Conservation (phyloP, 2,113 vertebrate species). For the Malaclemys terrapin region DNA sequence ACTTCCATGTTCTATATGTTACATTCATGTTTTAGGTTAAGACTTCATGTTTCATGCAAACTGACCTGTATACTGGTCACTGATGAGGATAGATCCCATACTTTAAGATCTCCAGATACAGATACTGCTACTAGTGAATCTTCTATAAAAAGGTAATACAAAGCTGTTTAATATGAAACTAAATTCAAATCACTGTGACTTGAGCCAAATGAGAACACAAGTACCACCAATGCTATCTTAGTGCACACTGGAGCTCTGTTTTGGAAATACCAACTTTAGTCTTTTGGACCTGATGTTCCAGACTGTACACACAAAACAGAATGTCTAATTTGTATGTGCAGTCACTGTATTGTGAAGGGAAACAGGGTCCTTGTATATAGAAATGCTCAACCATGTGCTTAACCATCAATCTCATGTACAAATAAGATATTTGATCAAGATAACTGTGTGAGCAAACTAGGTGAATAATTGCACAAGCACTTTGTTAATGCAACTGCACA, state of each 20-base stretch:
- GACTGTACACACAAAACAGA: background rate
- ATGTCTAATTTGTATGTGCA: background rate
- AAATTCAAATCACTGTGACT: background rate
- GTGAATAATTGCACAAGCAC: background rate
- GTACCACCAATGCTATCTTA: background rate
- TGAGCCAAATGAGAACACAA: background rate
- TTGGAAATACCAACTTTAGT: background rate
- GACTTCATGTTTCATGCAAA: background rate
- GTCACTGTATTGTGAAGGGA: background rate
- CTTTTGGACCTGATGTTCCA: background rate
- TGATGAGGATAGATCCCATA: conserved; percentile 83
- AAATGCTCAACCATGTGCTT: background rate
- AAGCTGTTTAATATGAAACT: background rate
- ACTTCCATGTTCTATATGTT: background rate
- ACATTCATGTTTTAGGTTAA: accelerated
- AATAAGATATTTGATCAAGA: background rate
- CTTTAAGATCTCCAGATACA: conserved; percentile 79
- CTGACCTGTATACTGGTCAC: conserved; percentile 83
- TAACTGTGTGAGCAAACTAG: background rate
- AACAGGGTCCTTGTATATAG: accelerated
- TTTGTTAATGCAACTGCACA: background rate
- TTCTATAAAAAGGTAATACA: conserved; percentile 71
- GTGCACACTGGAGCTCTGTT: background rate
- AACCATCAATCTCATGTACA: background rate
- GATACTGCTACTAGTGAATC: conserved; percentile 83